Evolutionary conservation across 2,888 invertebrate genomes (phyloP).

Genomic region (Drosophila infuscata): DNA sequence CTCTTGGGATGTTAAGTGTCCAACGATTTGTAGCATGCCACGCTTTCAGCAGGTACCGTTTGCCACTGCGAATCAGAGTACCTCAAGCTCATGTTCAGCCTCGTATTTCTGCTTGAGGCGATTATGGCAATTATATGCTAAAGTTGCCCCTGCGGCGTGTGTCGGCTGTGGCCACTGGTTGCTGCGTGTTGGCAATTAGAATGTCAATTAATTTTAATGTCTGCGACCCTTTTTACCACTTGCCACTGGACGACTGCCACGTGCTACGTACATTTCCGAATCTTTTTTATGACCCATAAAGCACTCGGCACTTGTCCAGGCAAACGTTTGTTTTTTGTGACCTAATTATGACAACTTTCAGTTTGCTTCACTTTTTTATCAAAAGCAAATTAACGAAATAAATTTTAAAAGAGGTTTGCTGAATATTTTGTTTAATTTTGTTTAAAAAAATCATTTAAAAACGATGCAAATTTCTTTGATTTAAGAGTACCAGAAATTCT

Average conservation of each 20-base stretch:
- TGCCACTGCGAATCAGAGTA: slow-evolving; percentile 2
- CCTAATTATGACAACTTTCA: slow-evolving; percentile 12
- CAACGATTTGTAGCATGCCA: slow-evolving; percentile 51
- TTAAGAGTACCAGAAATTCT: neutral
- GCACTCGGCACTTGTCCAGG: slow-evolving; percentile 1
- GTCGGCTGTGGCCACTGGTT: slow-evolving; percentile 6
- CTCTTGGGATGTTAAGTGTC: slow-evolving; percentile 58
- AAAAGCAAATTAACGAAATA: neutral
- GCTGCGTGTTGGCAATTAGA: slow-evolving; percentile 56
- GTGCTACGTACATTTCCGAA: slow-evolving; percentile 17
- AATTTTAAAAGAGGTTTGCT: neutral
- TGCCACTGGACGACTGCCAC: slow-evolving; percentile 39
- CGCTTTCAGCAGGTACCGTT: slow-evolving; percentile 39
- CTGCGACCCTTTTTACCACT: slow-evolving; percentile 56
- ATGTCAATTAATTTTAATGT: slow-evolving; percentile 71
- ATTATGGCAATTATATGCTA: slow-evolving; percentile 58
- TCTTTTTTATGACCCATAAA: slow-evolving; percentile 6
- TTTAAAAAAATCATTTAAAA: neutral
- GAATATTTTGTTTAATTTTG: neutral
- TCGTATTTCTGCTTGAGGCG: slow-evolving; percentile 46
- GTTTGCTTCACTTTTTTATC: neutral
- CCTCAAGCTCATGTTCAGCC: neutral
- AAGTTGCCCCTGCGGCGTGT: slow-evolving; percentile 4
- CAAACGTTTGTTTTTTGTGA: slow-evolving; percentile 3
- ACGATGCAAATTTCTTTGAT: neutral